These are phyloP conservation scores for Loriculus beryllinus DNA, from an alignment of 2,797 vertebrate genomes.

Conservation along the genomic window DNA sequence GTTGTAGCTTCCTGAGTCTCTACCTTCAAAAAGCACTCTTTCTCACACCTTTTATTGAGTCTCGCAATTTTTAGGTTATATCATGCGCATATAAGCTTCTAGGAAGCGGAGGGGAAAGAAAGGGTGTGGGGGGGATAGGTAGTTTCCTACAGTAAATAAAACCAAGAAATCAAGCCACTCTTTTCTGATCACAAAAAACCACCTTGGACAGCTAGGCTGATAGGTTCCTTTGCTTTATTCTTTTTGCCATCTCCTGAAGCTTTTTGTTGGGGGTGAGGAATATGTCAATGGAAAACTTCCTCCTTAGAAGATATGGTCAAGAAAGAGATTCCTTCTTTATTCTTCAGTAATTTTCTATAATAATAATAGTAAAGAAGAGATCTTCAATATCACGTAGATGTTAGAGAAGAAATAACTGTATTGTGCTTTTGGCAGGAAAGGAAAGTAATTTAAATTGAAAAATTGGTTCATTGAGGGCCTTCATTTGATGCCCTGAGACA, in stretches of 20 bases:
- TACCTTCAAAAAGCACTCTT: not conserved
- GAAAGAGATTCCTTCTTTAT: not conserved
- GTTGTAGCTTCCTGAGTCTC: not conserved
- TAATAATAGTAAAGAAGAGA: not conserved
- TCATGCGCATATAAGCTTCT: not conserved
- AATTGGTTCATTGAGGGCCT: constrained; percentile 50
- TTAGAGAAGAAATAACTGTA: constrained; percentile 49
- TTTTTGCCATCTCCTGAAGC: constrained; percentile 1
- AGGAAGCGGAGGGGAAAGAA: accelerated
- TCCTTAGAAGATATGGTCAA: constrained; percentile 28
- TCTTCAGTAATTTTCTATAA: not conserved
- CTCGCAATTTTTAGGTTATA: not conserved
- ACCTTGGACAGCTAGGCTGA: not conserved
- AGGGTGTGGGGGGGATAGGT: no score
- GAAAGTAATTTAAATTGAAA: constrained; percentile 62
- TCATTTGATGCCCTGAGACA: constrained; percentile 50
- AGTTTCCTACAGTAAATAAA: not conserved
- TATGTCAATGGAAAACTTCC: constrained; percentile 14
- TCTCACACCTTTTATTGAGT: not conserved
- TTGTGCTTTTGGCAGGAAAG: constrained; percentile 59
- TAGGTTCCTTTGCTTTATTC: not conserved
- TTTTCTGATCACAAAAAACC: not conserved
- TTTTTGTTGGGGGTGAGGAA: constrained; percentile 56
- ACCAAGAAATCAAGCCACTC: not conserved
- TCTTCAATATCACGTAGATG: not conserved